These are phyloP conservation scores for Chloebia gouldiae DNA, from an alignment of 2,113 vertebrate species.

Conservation along the genomic window DNA sequence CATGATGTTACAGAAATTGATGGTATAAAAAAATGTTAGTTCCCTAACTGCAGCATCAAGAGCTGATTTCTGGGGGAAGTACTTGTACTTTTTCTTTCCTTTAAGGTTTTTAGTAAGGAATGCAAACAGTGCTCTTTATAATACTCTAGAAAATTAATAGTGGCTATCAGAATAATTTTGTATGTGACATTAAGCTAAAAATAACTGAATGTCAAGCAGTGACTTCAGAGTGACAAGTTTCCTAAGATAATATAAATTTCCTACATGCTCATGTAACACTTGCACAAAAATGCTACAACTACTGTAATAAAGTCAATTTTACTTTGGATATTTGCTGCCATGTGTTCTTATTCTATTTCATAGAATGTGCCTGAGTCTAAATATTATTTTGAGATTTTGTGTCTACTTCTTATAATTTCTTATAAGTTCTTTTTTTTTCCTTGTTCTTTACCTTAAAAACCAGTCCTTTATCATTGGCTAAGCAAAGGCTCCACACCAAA, in stretches of 20 bases:
- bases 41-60: neutral
- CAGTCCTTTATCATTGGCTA: neutral
- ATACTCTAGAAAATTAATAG: neutral
- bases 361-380: neutral
- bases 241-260: neutral
- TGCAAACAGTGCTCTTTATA: neutral
- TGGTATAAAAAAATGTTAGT: neutral
- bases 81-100: neutral
- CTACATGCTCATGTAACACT: neutral
- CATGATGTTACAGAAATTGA: neutral
- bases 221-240: neutral
- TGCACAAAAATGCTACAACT: neutral
- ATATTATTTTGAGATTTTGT: neutral
- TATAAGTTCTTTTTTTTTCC: neutral
- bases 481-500: neutral
- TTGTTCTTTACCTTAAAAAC: neutral
- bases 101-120: neutral
- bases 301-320: neutral
- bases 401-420: neutral
- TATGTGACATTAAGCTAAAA: neutral
- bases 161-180: neutral
- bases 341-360: neutral
- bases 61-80: neutral
- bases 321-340: neutral
- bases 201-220: neutral